These are phyloP conservation scores for Idaea straminata DNA, from an alignment of 2,888 invertebrate genomes.

Conservation along the genomic window DNA sequence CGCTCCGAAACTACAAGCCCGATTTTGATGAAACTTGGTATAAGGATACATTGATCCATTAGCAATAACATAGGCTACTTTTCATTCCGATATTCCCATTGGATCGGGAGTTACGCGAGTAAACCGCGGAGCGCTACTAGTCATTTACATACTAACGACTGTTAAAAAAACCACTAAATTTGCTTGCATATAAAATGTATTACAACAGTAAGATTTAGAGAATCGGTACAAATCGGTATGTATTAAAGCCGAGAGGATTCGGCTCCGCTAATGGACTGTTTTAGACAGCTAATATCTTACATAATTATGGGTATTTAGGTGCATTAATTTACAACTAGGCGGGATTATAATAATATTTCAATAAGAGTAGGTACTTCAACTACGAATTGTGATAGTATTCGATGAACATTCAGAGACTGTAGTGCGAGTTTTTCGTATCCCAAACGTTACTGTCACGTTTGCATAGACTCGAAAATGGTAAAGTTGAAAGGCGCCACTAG, in stretches of 20 bases:
- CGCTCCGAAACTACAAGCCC: no score
- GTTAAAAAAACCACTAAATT: constrained; percentile 32
- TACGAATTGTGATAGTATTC: background rate
- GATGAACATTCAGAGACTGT: background rate
- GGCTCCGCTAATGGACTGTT: background rate
- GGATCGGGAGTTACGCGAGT: no score
- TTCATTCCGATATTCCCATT: no score
- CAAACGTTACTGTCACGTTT: no score
- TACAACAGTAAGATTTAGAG: constrained; percentile 70
- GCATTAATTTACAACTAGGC: background rate
- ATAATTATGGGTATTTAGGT: background rate
- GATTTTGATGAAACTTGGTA: no score
- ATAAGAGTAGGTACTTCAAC: background rate
- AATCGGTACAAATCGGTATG: constrained; percentile 44
- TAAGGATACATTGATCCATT: no score
- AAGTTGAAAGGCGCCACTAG: no score
- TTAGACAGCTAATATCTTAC: background rate
- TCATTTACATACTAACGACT: background rate
- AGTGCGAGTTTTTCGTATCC: no score
- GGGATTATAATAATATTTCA: background rate
- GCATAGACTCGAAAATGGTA: background rate
- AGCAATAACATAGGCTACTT: no score
- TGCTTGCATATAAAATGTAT: constrained; percentile 65
- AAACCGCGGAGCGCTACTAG: no score
- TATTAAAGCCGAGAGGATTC: background rate